These are phyloP conservation scores for Epinephelus malabaricus DNA, from an alignment of 2,797 vertebrate species.

Conservation along the genomic window DNA sequence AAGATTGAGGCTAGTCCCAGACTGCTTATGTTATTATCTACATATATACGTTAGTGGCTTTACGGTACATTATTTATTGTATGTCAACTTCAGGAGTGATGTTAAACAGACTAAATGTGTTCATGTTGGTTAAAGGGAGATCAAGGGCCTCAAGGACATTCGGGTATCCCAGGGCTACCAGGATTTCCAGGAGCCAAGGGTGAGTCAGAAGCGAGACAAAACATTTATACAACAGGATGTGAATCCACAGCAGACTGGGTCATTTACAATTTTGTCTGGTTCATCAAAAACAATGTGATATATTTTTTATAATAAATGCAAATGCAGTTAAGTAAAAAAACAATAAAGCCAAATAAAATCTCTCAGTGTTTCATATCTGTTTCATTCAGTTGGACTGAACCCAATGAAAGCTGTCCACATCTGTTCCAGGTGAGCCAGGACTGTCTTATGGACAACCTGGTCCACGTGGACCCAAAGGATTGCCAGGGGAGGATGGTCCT, in stretches of 20 bases:
- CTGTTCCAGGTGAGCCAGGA: conserved; percentile 71
- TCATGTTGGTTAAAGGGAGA: conserved; percentile 64
- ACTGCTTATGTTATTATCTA: neutral
- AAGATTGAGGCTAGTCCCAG: neutral
- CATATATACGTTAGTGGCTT: neutral
- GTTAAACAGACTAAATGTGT: neutral
- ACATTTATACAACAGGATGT: neutral
- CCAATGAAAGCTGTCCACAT: conserved; percentile 12
- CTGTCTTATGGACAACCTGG: conserved; percentile 57
- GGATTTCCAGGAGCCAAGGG: conserved; percentile 74
- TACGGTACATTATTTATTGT: neutral
- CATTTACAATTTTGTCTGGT: neutral
- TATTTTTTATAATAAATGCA: neutral
- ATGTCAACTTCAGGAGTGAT: neutral
- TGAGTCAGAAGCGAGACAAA: conserved; percentile 44
- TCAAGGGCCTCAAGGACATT: conserved; percentile 51
- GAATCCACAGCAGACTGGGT: neutral
- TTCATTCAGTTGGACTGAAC: conserved; percentile 4
- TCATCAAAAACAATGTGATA: neutral
- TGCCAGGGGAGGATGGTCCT: conserved; percentile 49
- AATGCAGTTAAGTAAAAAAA: neutral
- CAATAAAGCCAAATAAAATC: neutral
- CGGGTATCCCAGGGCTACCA: conserved; percentile 50
- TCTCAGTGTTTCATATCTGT: neutral
- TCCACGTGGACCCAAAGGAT: conserved; percentile 70